A percentile compares a stretch with the other conserved stretches of the same genome.
Evolutionary conservation across 2,888 invertebrate genomes (phyloP).

Genomic region (Trachelus troglodyta): DNA sequence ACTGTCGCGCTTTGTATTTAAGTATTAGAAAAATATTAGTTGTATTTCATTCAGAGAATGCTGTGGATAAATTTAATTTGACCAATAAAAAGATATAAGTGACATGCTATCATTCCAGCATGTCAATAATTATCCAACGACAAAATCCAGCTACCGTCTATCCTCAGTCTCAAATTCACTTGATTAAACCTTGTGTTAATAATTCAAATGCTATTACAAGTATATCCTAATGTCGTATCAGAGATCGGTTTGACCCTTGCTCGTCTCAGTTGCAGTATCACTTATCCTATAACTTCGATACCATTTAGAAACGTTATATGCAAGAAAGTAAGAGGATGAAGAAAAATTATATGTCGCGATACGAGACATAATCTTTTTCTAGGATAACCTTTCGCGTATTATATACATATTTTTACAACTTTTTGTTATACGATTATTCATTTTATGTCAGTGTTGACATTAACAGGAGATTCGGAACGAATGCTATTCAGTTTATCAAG

Average conservation of each 20-base stretch:
- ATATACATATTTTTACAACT: slow-evolving; percentile 8
- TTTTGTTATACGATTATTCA: neutral
- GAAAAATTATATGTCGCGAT: neutral
- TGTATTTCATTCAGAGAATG: neutral
- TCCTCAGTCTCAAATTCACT: neutral
- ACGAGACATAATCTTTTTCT: neutral
- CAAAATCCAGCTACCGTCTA: neutral
- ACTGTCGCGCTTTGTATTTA: neutral
- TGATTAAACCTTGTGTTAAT: neutral
- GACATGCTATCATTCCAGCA: neutral
- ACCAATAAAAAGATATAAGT: neutral
- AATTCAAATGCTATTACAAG: neutral
- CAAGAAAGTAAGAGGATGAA: neutral
- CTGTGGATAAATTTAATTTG: neutral
- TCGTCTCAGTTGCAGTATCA: neutral
- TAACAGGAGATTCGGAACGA: slow-evolving; percentile 22
- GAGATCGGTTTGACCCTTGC: neutral
- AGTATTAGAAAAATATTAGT: neutral
- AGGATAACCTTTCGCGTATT: neutral
- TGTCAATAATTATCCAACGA: neutral
- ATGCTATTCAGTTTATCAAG: slow-evolving; percentile 68
- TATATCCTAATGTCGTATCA: neutral
- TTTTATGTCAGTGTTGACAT: slow-evolving; percentile 15
- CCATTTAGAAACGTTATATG: neutral
- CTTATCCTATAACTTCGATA: neutral